Percentiles rank a stretch among this genome's conserved stretches.
Conservation (phyloP, 2,888 invertebrate genomes). For the Tupiocoris notatus region DNA sequence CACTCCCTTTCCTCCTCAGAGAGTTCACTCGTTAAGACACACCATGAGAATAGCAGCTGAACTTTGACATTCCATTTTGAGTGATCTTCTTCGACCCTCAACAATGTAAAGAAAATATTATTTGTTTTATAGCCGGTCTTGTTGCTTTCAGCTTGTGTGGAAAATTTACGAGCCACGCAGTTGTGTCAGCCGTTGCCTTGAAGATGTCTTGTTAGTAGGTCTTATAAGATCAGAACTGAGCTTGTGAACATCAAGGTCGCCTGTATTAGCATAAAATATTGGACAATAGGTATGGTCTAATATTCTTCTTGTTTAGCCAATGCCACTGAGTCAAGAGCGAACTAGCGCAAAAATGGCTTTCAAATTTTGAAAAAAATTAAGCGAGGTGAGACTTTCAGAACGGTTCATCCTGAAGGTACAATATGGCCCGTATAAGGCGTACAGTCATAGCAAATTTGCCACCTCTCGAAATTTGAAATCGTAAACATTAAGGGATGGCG, state of each 20-base stretch:
- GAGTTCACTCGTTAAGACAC: slow-evolving; percentile 20
- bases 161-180: neutral
- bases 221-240: neutral
- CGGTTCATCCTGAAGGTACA: too few species aligned
- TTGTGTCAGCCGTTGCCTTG: neutral
- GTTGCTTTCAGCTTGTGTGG: neutral
- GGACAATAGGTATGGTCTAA: neutral
- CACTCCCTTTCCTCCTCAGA: neutral
- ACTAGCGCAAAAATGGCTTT: too few species aligned
- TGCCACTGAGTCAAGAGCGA: too few species aligned
- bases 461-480: too few species aligned
- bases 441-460: too few species aligned
- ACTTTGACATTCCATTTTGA: slow-evolving; percentile 18
- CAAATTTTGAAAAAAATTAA: too few species aligned
- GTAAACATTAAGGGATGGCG: too few species aligned
- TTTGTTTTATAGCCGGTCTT: slow-evolving; percentile 6
- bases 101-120: slow-evolving; percentile 17
- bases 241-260: neutral
- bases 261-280: neutral
- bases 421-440: too few species aligned
- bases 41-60: neutral
- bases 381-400: too few species aligned
- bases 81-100: slow-evolving; percentile 11
- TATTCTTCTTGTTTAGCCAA: neutral
- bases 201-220: neutral